phyloP scores from a whole-genome alignment of 92 coral and sea anemone species.

The Umimayanthus kanabou region DNA sequence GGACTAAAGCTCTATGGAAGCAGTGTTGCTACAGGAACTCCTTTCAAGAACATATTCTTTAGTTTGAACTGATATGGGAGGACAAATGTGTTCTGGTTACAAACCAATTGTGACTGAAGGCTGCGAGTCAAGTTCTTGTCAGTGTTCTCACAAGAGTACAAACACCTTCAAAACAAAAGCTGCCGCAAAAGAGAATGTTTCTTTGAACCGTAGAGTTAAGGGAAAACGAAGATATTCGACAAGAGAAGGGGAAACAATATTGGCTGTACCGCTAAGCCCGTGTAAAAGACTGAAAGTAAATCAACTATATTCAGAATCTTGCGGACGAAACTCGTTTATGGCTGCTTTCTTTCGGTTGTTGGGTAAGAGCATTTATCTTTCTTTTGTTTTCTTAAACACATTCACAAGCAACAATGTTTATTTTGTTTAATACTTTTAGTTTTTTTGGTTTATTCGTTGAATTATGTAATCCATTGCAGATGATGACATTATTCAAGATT shows the following conservation, averaged over 20 bases:
- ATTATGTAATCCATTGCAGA: constrained; percentile 50
- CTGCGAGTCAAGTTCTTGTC: constrained; percentile 13
- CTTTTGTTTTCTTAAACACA: not conserved
- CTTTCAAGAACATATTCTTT: not conserved
- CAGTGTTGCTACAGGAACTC: not conserved
- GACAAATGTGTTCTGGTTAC: constrained; percentile 38
- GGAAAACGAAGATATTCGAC: constrained; percentile 25
- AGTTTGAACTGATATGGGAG: constrained; percentile 30
- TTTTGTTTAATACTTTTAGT: not conserved
- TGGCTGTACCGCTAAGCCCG: constrained; percentile 46
- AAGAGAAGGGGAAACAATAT: constrained; percentile 42
- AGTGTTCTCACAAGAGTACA: not conserved
- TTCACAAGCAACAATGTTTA: too few relatives aligned
- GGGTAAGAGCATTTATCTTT: constrained; percentile 52
- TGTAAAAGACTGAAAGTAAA: constrained; percentile 72
- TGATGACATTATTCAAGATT: constrained; percentile 96
- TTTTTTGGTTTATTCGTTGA: not conserved
- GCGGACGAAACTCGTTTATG: constrained; percentile 86
- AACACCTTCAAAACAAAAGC: not conserved
- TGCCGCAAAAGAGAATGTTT: constrained; percentile 43
- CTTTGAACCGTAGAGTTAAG: constrained; percentile 33
- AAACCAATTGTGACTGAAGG: constrained; percentile 20
- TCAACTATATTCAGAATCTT: constrained; percentile 62
- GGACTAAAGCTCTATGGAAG: not conserved
- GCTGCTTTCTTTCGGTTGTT: constrained; percentile 93